Base-by-base conservation (phyloP, 2,888 invertebrate genomes). In the Polydrusus pterygomalis region DNA sequence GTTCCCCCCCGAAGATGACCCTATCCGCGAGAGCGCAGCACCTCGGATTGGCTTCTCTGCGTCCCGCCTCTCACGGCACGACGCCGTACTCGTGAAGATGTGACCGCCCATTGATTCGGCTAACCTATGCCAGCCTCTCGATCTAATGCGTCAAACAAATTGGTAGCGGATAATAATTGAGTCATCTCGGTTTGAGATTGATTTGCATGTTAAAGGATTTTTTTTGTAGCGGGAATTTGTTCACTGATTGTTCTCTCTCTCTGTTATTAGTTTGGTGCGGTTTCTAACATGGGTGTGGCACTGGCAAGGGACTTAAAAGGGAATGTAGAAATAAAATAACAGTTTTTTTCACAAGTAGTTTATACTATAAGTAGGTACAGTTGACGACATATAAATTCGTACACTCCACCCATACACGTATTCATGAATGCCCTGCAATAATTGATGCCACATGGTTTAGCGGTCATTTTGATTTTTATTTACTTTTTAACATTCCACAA, bases 1-100 rank as follows among this genome's bases (percentile, higher is more conserved):
- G 15, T 2, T 38, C 72, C 76, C 68, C 68, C 72, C 72, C 45
- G 56, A 56, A 64, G 76, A 62, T 68, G 63, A 68, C 76, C 71
- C 65, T 47, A 74, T 74, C 64, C 63, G 38, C 64, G 45, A 30
- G 54, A 74, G 25, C 68, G 75, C 62, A 40, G 25, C 70, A 64
- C 70, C 18, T 65, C 45, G 78, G 81, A 84, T 84, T 84, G 84
- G 83, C 73, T 77, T 79, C 63, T 72, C 75, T 60, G 75, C 62
- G 84, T 80, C 82, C 82, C 85, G 84, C 85, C 84, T 83, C 83
- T 84, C 80, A 49, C 70, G 69, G 77, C 70, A 70, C 78, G 77
- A 68, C 77, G 79, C 69, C 81, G 79, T 79, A 84, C 84, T 84
- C 84, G 86, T 80, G 85, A 85, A 82, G 83, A 84, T 82, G 86